phyloP scores from a whole-genome alignment of 2,113 vertebrate species.

The Phalacrocorax pelagicus region DNA sequence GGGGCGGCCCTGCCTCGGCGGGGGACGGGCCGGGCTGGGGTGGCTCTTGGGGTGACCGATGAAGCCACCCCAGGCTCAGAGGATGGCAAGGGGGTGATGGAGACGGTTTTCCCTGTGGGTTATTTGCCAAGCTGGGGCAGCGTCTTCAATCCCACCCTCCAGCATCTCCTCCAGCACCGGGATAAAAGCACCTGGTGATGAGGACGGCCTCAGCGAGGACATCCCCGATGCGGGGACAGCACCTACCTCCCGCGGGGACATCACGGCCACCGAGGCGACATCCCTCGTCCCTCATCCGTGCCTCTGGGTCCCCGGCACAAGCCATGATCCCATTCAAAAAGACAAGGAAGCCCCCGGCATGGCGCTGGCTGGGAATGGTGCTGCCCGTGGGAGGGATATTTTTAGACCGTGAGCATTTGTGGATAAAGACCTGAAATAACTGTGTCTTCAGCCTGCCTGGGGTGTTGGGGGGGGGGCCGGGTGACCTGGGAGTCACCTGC shows the following conservation, averaged over 20 bases:
- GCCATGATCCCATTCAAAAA: background rate
- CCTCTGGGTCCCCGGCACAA: accelerated
- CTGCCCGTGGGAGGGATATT: background rate
- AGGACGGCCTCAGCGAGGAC: background rate
- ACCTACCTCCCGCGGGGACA: background rate
- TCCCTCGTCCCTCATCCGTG: accelerated
- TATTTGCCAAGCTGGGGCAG: background rate
- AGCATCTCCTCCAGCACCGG: accelerated
- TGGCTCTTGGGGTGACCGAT: background rate
- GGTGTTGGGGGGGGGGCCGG: accelerated
- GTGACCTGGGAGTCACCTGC: accelerated
- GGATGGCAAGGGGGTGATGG: background rate
- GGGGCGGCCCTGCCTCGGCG: background rate
- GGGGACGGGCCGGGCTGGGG: too few species aligned
- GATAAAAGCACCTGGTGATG: background rate
- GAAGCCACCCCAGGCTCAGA: too few species aligned
- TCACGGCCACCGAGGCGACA: background rate
- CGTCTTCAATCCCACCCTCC: too few species aligned
- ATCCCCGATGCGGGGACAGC: accelerated
- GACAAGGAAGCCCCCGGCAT: background rate
- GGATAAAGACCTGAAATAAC: background rate
- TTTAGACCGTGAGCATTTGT: background rate
- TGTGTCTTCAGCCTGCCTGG: background rate
- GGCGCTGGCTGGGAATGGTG: background rate
- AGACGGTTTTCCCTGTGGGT: accelerated